Evolutionary conservation across 2,797 vertebrate species (phyloP).

Genomic region (Cossypha dichroa): DNA sequence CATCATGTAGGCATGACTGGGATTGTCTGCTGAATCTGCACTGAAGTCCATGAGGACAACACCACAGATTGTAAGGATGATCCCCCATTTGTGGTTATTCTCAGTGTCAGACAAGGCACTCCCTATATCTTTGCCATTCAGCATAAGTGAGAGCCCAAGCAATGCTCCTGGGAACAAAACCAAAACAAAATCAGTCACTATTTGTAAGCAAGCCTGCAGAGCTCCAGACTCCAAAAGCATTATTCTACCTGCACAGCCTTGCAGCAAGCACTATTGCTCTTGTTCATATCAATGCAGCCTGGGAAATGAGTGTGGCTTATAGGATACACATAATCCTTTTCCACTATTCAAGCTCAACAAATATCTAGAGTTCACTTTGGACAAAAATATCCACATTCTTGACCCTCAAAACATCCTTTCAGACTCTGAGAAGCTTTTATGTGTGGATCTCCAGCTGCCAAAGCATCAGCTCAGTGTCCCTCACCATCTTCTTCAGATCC

Average conservation of each 20-base stretch:
- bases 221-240: background rate
- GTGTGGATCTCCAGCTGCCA: background rate
- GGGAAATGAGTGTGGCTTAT: background rate
- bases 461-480: background rate
- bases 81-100: conserved; percentile 91
- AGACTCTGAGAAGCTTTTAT: background rate
- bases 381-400: background rate
- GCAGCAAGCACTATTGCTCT: background rate
- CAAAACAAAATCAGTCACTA: background rate
- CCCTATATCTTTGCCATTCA: conserved; percentile 94
- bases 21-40: conserved; percentile 95
- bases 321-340: background rate
- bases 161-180: conserved; percentile 81
- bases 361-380: background rate
- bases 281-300: background rate
- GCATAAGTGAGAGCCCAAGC: conserved; percentile 88
- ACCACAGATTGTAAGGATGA: conserved; percentile 91
- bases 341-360: background rate
- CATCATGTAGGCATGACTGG: conserved; percentile 99
- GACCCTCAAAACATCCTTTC: background rate
- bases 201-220: background rate
- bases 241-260: background rate
- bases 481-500: background rate
- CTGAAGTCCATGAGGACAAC: conserved; percentile 98
- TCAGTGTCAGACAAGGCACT: conserved; percentile 84